Base-by-base conservation (phyloP, 2,113 vertebrate genomes). In the Apaloderma vittatum region DNA sequence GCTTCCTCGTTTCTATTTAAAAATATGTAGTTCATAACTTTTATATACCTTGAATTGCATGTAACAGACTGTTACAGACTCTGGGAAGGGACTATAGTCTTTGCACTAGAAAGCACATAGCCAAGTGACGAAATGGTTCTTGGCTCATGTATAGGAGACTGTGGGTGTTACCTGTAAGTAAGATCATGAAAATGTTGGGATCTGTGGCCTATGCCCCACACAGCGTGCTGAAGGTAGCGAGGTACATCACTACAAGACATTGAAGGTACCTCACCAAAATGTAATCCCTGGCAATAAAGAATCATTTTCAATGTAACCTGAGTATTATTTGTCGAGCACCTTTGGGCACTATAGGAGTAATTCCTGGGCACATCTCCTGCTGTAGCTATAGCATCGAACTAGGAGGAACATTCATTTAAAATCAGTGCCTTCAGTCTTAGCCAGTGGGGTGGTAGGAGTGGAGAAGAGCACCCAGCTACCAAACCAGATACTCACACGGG, bases 21-120 rank as follows among this genome's bases (percentile, higher is more conserved):
- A 93, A 95, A 96, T 83, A 83, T 3, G 11, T 58, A n/a, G 23
- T 59, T 30, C 37, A 11, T 83, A 90, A 92, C 55, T 92, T 91
- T 93, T 74, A 83, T 55, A 29, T 45, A 83, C 32, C 77, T 94
- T 55, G 45, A 68, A 72, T 75, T 94, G 67, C 54, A 55, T 83
- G n/a, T n/a, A n/a, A n/a, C 73, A 48, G 12, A 17, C 34, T 68
- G 26, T 76, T 67, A 30, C 0, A 83, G 32, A 30, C 15, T 61
- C 54, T 54, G 48, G 49, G 88, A 46, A 77, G 36, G 30, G 23
- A 46, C 36, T 14, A 3, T 52, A 61, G 54, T 71, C 22, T 76
- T 78, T 83, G 23, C n/a, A 12, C 49, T 61, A 37, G 34, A 67
- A 55, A 30, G 54, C 2, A 1, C 5, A 8, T 9, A 67, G 73